Percentiles rank a stretch among this genome's conserved stretches.
Conservation (phyloP, 2,888 invertebrate genomes). For the Anorthoa munda region DNA sequence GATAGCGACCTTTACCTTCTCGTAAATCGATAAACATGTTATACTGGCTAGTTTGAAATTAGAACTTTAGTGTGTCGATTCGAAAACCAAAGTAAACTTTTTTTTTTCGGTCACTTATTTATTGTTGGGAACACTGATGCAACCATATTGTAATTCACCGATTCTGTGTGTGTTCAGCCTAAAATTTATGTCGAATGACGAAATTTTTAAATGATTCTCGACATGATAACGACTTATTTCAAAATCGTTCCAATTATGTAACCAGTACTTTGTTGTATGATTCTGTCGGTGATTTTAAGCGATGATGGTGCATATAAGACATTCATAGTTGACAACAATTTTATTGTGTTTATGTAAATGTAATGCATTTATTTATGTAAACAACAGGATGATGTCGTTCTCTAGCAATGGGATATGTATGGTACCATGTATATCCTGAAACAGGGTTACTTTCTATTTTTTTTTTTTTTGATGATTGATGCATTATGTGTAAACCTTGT, state of each 20-base stretch:
- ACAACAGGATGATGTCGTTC: constrained; percentile 10
- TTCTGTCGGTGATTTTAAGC: constrained; percentile 2
- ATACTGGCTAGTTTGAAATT: constrained; percentile 28
- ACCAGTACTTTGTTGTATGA: neutral
- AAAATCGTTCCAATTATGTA: neutral
- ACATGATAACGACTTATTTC: constrained; percentile 3
- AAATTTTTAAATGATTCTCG: constrained; percentile 19
- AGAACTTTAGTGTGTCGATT: constrained; percentile 18
- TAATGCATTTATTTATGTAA: constrained; percentile 18
- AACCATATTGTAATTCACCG: constrained; percentile 21
- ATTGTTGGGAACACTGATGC: constrained; percentile 9
- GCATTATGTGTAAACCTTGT: constrained; percentile 1
- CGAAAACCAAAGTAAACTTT: constrained; percentile 18
- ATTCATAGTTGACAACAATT: constrained; percentile 25
- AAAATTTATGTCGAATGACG: constrained; percentile 36
- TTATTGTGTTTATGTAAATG: constrained; percentile 23
- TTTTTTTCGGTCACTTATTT: neutral
- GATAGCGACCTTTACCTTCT: constrained; percentile 29
- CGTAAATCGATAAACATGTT: constrained; percentile 43
- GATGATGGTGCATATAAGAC: constrained; percentile 2
- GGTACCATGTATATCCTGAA: neutral
- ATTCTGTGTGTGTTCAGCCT: neutral
- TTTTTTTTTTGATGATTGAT: constrained; percentile 20
- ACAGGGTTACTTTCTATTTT: constrained; percentile 9
- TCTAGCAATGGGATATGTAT: constrained; percentile 5